Conservation (phyloP, 2,797 vertebrate genomes). For the Halcyon chelicuti region DNA sequence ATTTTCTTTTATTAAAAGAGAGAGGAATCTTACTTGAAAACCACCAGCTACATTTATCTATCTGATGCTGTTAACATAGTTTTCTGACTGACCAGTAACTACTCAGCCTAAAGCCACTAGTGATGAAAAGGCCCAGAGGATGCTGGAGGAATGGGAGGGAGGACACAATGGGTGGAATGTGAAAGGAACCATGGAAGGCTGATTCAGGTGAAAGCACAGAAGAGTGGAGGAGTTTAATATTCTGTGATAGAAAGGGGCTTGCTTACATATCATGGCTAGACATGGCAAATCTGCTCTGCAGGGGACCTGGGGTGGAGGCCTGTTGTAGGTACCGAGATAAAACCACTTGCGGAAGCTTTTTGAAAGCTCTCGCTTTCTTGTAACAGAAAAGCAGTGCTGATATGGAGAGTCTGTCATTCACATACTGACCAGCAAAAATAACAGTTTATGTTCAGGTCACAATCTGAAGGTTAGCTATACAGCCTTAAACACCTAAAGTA, state of each 20-base stretch:
- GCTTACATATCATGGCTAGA: not conserved
- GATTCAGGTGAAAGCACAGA: not conserved
- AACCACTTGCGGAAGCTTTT: not conserved
- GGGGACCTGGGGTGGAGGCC: not conserved
- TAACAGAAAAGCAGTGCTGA: not conserved
- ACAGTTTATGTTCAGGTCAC: not conserved
- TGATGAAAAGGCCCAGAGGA: not conserved
- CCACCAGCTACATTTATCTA: not conserved
- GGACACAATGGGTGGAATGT: not conserved
- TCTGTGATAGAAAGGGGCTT: not conserved
- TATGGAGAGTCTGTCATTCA: not conserved
- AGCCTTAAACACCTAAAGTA: not conserved
- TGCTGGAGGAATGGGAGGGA: not conserved
- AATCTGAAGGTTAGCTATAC: not conserved
- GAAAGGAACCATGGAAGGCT: not conserved
- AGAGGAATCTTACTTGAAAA: not conserved
- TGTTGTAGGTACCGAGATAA: rapidly evolving
- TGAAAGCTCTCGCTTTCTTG: not conserved
- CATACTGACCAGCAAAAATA: not conserved
- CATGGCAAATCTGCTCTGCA: not conserved
- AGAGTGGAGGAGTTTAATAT: not conserved
- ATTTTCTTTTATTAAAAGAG: not conserved
- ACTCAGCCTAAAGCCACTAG: not conserved
- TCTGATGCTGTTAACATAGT: not conserved
- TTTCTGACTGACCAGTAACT: not conserved